Conservation (phyloP, 1,140 invertebrate genomes). For the Musca vetustissima region DNA sequence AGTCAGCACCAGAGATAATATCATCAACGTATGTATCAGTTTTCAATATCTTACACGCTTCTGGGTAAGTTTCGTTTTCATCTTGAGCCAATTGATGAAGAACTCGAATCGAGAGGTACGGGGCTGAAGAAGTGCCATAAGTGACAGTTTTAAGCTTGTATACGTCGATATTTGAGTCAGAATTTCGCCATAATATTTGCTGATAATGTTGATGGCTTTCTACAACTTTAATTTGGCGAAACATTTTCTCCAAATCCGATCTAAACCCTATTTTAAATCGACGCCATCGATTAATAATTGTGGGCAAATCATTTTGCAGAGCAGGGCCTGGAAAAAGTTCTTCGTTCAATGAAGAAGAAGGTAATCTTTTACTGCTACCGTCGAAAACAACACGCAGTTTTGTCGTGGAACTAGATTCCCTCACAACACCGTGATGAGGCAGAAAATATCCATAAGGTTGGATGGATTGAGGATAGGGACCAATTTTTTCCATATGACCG, state of each 20-base stretch:
- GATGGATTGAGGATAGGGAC: not conserved
- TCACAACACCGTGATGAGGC: not conserved
- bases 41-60: conserved; percentile 36
- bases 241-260: conserved; percentile 14
- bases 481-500: not conserved
- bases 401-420: not conserved
- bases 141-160: conserved; percentile 46
- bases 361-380: not conserved
- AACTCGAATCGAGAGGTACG: conserved; percentile 39
- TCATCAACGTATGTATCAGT: conserved; percentile 56
- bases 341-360: conserved; percentile 46
- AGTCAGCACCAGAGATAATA: conserved; percentile 48
- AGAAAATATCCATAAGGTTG: not conserved
- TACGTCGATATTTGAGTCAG: conserved; percentile 26
- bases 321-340: conserved; percentile 18
- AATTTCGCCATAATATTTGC: not conserved
- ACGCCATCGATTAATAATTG: conserved; percentile 1
- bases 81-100: conserved; percentile 44
- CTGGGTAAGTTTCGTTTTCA: conserved; percentile 36
- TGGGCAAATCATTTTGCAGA: not conserved
- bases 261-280: not conserved
- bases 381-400: not conserved
- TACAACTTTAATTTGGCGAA: conserved; percentile 4
- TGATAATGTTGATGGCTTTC: conserved; percentile 1
- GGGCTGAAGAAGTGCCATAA: conserved; percentile 37